A percentile compares a stretch with the other conserved stretches of the same genome.
phyloP scores from a whole-genome alignment of 1,140 invertebrate species.

The Brachystomella parvula region DNA sequence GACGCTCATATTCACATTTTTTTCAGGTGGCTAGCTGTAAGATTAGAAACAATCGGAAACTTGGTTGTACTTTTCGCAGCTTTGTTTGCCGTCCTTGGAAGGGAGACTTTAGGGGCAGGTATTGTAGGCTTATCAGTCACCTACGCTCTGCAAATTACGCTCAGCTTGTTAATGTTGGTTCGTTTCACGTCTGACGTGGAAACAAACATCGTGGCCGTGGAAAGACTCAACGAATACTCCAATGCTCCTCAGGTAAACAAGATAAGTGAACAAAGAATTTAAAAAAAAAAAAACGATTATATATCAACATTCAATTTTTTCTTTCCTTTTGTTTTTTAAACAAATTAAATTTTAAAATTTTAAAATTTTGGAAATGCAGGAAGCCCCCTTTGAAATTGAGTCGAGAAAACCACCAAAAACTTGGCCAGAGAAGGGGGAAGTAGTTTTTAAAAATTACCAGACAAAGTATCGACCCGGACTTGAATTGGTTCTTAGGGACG shows the following conservation, averaged over 20 bases:
- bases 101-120: constrained; percentile 60
- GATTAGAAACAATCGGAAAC: constrained; percentile 86
- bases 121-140: constrained; percentile 81
- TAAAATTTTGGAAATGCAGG: constrained; percentile 43
- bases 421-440: constrained; percentile 41
- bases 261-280: not conserved
- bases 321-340: not conserved
- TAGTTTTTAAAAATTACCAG: constrained; percentile 44
- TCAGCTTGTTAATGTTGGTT: constrained; percentile 53
- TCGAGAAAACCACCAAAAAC: constrained; percentile 41
- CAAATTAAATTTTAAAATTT: not conserved
- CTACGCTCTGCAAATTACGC: constrained; percentile 67
- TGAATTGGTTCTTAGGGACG: constrained; percentile 44
- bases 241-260: constrained; percentile 16
- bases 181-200: constrained; percentile 55
- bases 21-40: constrained; percentile 49
- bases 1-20: not conserved
- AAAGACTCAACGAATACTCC: constrained; percentile 54
- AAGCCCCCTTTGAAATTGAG: constrained; percentile 61
- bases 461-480: constrained; percentile 42
- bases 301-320: not conserved
- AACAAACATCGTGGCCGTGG: constrained; percentile 58
- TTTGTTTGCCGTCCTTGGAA: constrained; percentile 72
- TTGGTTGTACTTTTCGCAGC: constrained; percentile 82
- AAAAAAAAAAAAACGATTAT: not conserved